A percentile compares a stretch with the other conserved stretches of the same genome.
Evolutionary conservation across 2,888 invertebrate genomes (phyloP).

Genomic region (Drosophila multiciliata): DNA sequence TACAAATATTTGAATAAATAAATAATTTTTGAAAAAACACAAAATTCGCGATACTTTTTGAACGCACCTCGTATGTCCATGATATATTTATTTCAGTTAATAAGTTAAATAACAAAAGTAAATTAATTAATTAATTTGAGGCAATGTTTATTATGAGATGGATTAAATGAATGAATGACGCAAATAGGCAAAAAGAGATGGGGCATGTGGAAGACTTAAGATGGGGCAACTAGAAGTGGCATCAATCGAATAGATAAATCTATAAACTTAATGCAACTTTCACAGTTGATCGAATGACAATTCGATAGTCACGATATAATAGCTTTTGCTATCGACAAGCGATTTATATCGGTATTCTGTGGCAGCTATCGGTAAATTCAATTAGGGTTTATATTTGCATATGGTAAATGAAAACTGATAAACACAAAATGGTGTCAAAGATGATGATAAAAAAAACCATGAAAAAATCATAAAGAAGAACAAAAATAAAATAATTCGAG

Average conservation of each 20-base stretch:
- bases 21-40: too few species aligned
- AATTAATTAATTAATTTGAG: background rate
- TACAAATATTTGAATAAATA: background rate
- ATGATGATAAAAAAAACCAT: slow-evolving; percentile 16
- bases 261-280: background rate
- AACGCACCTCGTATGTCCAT: too few species aligned
- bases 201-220: background rate
- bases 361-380: background rate
- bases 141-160: background rate
- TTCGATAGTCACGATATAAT: background rate
- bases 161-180: background rate
- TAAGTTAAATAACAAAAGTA: background rate
- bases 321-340: background rate
- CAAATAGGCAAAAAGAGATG: background rate
- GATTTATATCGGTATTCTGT: background rate
- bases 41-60: too few species aligned
- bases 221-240: background rate
- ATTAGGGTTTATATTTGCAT: background rate
- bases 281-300: background rate
- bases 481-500: slow-evolving; percentile 10
- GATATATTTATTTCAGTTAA: too few species aligned
- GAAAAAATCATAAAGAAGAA: slow-evolving; percentile 12
- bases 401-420: background rate
- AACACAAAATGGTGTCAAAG: background rate
- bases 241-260: background rate